Conservation (phyloP, 2,888 invertebrate genomes). For the Apodemia zela region DNA sequence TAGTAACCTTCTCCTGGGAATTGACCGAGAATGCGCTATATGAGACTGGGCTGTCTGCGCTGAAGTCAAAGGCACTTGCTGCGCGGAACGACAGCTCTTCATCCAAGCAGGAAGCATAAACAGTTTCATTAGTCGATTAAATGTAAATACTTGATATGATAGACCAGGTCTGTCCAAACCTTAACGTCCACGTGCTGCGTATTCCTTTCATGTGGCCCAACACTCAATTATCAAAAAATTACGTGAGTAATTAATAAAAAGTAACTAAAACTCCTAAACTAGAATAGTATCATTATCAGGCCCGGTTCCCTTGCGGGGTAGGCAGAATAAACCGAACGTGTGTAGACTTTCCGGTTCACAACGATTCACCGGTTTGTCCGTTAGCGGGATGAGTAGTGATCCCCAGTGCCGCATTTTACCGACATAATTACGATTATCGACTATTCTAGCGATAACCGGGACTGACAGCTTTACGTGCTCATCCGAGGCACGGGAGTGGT, state of each 20-base stretch:
- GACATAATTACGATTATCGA: too few relatives aligned
- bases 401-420: too few relatives aligned
- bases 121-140: conserved; percentile 23
- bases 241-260: neutral
- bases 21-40: conserved; percentile 73
- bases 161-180: neutral
- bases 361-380: too few relatives aligned
- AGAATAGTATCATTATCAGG: too few relatives aligned
- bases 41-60: conserved; percentile 62
- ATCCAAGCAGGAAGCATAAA: conserved; percentile 31
- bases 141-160: conserved; percentile 10
- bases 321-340: too few relatives aligned
- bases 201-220: neutral
- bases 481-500: too few relatives aligned
- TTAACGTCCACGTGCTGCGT: too few relatives aligned
- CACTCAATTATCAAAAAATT: neutral
- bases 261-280: neutral
- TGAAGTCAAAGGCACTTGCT: conserved; percentile 74
- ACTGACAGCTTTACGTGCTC: too few relatives aligned
- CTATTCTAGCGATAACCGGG: too few relatives aligned
- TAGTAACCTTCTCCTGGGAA: conserved; percentile 76
- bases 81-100: conserved; percentile 69
- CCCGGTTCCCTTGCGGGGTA: too few relatives aligned
- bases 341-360: too few relatives aligned
- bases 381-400: too few relatives aligned